Evolutionary conservation across 2,888 invertebrate species (phyloP), one percentile per base, ranked within the genome.

Genomic region (Eupithecia inturbata): DNA sequence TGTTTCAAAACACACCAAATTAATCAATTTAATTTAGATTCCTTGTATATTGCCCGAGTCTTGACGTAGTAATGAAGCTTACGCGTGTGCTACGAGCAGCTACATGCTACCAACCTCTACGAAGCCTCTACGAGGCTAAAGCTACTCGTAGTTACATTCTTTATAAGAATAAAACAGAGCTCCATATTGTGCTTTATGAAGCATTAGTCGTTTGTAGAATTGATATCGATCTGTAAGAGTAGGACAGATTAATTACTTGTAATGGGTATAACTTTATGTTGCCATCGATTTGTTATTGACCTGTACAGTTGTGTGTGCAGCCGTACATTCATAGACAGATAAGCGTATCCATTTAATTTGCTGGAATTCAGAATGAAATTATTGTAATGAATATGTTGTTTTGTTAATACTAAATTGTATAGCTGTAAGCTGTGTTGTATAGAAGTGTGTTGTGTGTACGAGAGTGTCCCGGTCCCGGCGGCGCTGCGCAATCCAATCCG

Each of bases 401-500:
- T 53, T 4, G 53, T 53, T 31, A 62, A 28, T 67, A 45, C 3
- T 45, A 19, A 45, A 28, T 67, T 10, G 49, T 16, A 31, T 16
- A 28, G n/a, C 6, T n/a, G 26, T 49, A 7, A 12, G 31, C 36
- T 53, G 36, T 53, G 28, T 31, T 28, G 36, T 26, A 5, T 39
- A n/a, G 19, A 16, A 39, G 67, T 22, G 28, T 39, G 64, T 63
- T 9, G 67, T 19, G 49, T 49, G 49, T 19, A 19, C 1, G 16
- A 10, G 49, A 4, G 14, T 6, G 22, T 7, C n/a, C n/a, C 45
- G 57, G 60, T 60, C 63, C 69, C 64, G 49, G 49, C 49, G 45
- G 45, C 45, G 71, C 68, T 31, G 71, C 63, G 62, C 77, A 71
- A 78, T 78, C 80, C 79, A 76, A 79, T 78, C 72, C 74, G 67